These are phyloP conservation scores for Camponotus floridanus DNA, from an alignment of 1,140 invertebrate species.

Conservation along the genomic window DNA sequence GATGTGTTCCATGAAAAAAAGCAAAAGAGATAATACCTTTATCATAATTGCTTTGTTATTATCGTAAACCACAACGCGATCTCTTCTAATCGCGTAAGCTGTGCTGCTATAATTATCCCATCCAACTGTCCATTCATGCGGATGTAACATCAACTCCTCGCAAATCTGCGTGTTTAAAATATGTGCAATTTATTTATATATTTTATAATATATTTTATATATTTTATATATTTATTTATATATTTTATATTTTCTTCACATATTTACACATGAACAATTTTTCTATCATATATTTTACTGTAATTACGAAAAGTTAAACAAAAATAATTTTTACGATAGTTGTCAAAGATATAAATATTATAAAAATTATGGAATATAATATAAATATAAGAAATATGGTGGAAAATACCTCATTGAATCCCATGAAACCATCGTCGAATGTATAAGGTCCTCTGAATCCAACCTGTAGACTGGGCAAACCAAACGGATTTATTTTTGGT, in stretches of 20 bases:
- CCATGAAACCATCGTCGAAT: slow-evolving; percentile 93
- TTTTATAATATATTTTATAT: slow-evolving; percentile 56
- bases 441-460: slow-evolving; percentile 93
- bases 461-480: slow-evolving; percentile 84
- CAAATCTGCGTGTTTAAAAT: slow-evolving; percentile 87
- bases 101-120: slow-evolving; percentile 89
- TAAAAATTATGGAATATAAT: slow-evolving; percentile 65
- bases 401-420: slow-evolving; percentile 93
- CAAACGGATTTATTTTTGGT: slow-evolving; percentile 78
- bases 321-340: background rate
- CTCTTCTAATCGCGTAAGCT: slow-evolving; percentile 87
- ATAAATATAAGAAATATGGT: background rate
- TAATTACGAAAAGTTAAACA: background rate
- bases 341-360: background rate
- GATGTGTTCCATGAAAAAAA: background rate
- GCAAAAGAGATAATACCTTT: slow-evolving; percentile 85
- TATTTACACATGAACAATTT: slow-evolving; percentile 86
- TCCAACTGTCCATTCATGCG: slow-evolving; percentile 85
- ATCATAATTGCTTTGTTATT: slow-evolving; percentile 88
- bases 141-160: slow-evolving; percentile 86
- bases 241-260: slow-evolving; percentile 78
- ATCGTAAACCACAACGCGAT: slow-evolving; percentile 89
- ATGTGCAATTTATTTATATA: slow-evolving; percentile 9
- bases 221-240: slow-evolving; percentile 77
- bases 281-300: background rate